A percentile compares a stretch with the other conserved stretches of the same genome.
Evolutionary conservation across 2,888 invertebrate genomes (phyloP).

Genomic region (Archips xylosteana): DNA sequence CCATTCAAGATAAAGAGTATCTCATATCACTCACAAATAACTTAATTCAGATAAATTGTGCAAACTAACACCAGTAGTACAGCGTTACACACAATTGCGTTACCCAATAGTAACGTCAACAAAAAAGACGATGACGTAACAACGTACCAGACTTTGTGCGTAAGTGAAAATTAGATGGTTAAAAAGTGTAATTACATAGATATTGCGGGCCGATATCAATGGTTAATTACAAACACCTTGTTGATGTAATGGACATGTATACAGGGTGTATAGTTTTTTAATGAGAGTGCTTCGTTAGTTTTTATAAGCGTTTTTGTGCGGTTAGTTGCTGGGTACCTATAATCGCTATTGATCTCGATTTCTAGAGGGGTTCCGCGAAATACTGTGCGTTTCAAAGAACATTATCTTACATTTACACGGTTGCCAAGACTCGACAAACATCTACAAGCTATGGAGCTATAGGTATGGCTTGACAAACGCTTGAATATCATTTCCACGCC

Average conservation of each 20-base stretch:
- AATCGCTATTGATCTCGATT: not conserved
- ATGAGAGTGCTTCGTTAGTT: conserved; percentile 1
- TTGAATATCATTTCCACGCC: too few relatives aligned
- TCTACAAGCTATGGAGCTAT: too few relatives aligned
- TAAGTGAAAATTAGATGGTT: conserved; percentile 65
- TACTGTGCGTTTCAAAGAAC: too few relatives aligned
- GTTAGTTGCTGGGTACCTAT: not conserved
- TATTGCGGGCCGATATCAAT: conserved; percentile 58
- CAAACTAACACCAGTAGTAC: conserved; percentile 22
- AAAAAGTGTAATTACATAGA: conserved; percentile 61
- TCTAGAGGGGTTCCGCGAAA: not conserved
- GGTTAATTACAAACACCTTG: conserved; percentile 65
- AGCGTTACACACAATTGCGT: conserved; percentile 9
- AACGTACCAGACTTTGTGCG: conserved; percentile 48
- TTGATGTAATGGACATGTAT: conserved; percentile 38
- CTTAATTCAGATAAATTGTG: conserved; percentile 13
- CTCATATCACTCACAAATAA: conserved; percentile 3
- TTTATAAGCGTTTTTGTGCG: not conserved
- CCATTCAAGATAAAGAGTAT: not conserved
- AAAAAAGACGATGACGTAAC: conserved; percentile 34
- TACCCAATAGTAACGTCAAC: conserved; percentile 14
- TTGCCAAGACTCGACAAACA: too few relatives aligned
- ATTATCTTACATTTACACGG: too few relatives aligned
- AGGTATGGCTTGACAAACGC: too few relatives aligned
- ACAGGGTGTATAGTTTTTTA: conserved; percentile 1